Base-by-base conservation (phyloP, 2,888 invertebrate species). In the Pheosia gnoma region DNA sequence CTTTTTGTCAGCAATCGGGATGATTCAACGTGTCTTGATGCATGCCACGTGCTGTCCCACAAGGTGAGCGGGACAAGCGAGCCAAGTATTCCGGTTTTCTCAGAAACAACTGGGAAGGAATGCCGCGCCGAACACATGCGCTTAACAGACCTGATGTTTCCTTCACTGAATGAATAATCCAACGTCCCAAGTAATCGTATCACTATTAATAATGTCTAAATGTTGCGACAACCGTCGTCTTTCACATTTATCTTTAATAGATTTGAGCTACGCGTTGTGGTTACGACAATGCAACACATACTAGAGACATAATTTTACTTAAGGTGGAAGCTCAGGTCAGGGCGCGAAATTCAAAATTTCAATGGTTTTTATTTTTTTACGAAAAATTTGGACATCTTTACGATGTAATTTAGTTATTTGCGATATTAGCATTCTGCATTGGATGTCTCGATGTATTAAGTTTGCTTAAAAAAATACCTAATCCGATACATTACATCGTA, bases 61-160 rank as follows among this genome's bases (percentile, higher is more conserved):
- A 78, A 78, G 75, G 79, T 73, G 65, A 66, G 59, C 66, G 63
- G 62, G 63, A 55, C 60, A 63, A 72, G 74, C 57, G 76, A 72
- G 84, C 81, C 82, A 86, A 87, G 72, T 68, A 81, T 83, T 84
- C 82, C 83, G 83, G 85, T 81, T 83, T 83, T 82, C 83, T 74
- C 71, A 66, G 83, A 83, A 85, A 60, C 65, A 60, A 58, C 56
- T 57, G 60, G 63, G 65, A 69, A 76, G 54, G 76, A 75, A 84
- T 83, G 77, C 74, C 78, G 66, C 58, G 73, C 80, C 74, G 62
- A 67, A 80, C 80, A 82, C 81, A 80, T 62, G 64, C 72, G 70
- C 61, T 77, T 77, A 74, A 75, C 77, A 74, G 71, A 71, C 73
- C 71, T 82, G 81, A 83, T 71, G 77, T 71, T 72, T 68, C 71